Conservation (phyloP, 2,113 vertebrate species). For the Sula dactylatra region DNA sequence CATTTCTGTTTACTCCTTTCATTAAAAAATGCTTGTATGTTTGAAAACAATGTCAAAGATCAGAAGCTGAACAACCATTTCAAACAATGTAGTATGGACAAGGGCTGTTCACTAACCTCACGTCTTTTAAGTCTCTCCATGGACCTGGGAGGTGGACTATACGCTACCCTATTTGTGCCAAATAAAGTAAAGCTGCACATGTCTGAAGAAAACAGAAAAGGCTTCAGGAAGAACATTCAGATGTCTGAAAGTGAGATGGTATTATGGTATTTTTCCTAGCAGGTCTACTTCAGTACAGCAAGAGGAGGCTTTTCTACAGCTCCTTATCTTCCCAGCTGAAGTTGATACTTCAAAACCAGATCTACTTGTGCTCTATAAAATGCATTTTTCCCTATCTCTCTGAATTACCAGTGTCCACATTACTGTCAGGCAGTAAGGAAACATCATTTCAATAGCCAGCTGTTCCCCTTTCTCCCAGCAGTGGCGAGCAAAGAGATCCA, state of each 20-base stretch:
- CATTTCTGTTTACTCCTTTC: not conserved
- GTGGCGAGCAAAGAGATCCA: not conserved
- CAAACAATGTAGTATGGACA: not conserved
- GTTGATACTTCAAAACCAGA: not conserved
- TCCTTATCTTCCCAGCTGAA: not conserved
- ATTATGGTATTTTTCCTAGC: not conserved
- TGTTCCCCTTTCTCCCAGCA: not conserved
- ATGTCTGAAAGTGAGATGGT: not conserved
- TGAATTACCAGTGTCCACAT: not conserved
- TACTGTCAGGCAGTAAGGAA: not conserved
- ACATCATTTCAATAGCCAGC: not conserved
- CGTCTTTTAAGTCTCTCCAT: not conserved
- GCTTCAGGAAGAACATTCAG: not conserved
- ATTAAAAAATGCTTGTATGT: not conserved
- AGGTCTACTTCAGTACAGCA: not conserved
- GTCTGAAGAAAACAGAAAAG: not conserved
- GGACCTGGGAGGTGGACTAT: not conserved
- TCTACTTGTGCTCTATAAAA: not conserved
- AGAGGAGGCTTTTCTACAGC: not conserved
- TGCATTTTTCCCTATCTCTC: not conserved
- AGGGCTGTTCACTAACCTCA: not conserved
- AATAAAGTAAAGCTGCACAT: not conserved
- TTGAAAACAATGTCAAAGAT: constrained; percentile 11
- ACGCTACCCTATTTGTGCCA: not conserved
- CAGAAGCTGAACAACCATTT: not conserved